A percentile compares a stretch with the other conserved stretches of the same genome.
phyloP scores from a whole-genome alignment of 1,140 invertebrate species.

The Ceratoteleas bidentatus region DNA sequence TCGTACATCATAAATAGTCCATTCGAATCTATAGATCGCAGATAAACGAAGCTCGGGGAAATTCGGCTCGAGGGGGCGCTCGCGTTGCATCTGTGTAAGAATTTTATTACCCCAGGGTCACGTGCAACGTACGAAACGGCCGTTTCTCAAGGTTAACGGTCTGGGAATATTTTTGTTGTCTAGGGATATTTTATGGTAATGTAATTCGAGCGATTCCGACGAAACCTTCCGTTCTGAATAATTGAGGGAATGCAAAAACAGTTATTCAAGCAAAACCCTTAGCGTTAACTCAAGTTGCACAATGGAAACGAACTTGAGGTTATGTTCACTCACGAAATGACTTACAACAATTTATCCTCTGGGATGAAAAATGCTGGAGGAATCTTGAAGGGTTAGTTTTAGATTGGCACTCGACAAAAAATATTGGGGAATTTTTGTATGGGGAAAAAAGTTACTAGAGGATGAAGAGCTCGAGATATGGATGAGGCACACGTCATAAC shows the following conservation, averaged over 20 bases:
- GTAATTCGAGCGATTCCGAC: neutral
- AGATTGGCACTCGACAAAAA: too few species aligned
- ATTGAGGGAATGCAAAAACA: neutral
- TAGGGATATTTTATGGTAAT: neutral
- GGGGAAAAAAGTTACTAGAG: too few species aligned
- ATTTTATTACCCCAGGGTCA: constrained; percentile 74
- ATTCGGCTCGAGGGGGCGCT: constrained; percentile 46
- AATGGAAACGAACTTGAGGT: too few species aligned
- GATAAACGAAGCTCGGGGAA: constrained; percentile 71
- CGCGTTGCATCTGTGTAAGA: constrained; percentile 50
- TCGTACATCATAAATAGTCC: constrained; percentile 76
- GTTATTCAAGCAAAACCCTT: too few species aligned
- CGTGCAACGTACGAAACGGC: neutral
- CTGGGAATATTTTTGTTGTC: neutral
- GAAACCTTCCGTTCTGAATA: neutral
- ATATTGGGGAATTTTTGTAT: too few species aligned
- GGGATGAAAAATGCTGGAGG: too few species aligned
- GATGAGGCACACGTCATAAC: neutral
- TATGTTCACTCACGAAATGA: too few species aligned
- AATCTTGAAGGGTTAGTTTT: neutral
- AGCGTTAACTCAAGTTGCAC: too few species aligned
- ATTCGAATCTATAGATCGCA: constrained; percentile 75
- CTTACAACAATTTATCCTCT: too few species aligned
- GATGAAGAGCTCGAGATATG: too few species aligned
- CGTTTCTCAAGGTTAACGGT: constrained; percentile 5